phyloP scores from a whole-genome alignment of 2,888 invertebrate species.

The Ptycholaimellus sp. region DNA sequence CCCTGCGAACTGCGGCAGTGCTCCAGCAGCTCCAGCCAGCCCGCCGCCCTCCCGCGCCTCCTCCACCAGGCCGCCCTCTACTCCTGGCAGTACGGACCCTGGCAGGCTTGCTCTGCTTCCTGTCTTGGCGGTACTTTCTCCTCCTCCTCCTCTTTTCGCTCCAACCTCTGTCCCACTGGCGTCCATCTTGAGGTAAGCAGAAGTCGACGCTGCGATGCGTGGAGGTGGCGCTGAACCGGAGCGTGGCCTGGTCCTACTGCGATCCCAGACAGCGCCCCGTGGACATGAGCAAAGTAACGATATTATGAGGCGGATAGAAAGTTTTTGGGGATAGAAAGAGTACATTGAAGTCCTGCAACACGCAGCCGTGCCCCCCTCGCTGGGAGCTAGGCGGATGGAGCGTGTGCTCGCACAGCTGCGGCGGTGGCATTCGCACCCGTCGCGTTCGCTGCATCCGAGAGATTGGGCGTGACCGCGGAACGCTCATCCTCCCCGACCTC shows the following conservation, averaged over 20 bases:
- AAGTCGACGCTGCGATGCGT: conserved; percentile 15
- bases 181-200: conserved; percentile 14
- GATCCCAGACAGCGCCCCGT: conserved; percentile 64
- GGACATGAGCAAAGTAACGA: conserved; percentile 52
- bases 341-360: conserved; percentile 49
- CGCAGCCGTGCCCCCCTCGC: conserved; percentile 74
- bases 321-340: no score
- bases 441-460: conserved; percentile 52
- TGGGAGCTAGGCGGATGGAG: conserved; percentile 21
- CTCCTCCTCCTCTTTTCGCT: neutral
- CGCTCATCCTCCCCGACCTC: conserved; percentile 68
- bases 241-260: conserved; percentile 64
- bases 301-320: neutral
- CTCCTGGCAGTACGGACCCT: conserved; percentile 19
- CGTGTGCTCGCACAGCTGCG: conserved; percentile 64
- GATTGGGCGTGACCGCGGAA: conserved; percentile 59
- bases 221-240: conserved; percentile 37
- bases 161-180: neutral
- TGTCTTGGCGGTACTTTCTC: conserved; percentile 45
- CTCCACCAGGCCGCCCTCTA: conserved; percentile 9
- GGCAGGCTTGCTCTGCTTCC: conserved; percentile 61
- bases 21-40: neutral
- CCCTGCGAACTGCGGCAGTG: conserved; percentile 18
- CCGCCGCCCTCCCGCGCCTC: neutral
- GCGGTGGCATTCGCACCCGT: conserved; percentile 69